phyloP scores from a whole-genome alignment of 1,140 invertebrate genomes.

The Brachionus angularis region DNA sequence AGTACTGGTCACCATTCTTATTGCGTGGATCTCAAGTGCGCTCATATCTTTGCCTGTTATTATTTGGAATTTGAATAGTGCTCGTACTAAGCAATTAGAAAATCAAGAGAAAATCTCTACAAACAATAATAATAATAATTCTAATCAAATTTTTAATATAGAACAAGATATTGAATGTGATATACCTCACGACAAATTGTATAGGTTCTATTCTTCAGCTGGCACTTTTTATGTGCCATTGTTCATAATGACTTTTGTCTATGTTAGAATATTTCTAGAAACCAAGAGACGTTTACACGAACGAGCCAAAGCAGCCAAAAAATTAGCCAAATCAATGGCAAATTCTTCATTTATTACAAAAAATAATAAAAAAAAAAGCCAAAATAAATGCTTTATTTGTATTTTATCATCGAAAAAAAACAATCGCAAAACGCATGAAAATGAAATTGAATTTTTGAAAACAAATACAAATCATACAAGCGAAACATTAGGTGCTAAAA shows the following conservation, averaged over 20 bases:
- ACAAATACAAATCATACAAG: no score
- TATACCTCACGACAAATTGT: conserved; percentile 55
- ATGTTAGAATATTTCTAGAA: conserved; percentile 85
- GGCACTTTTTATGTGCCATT: conserved; percentile 94
- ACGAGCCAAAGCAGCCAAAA: conserved; percentile 17
- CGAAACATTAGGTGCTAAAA: no score
- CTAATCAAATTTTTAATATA: not conserved
- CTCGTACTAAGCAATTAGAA: no score
- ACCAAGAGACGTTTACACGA: conserved; percentile 45
- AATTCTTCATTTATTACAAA: not conserved
- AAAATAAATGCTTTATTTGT: no score
- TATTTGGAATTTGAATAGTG: conserved; percentile 23
- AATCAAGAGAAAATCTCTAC: not conserved
- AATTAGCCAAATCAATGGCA: conserved; percentile 36
- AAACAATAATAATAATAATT: not conserved
- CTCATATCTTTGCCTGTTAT: conserved; percentile 26
- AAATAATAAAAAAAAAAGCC: not conserved
- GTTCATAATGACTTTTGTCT: conserved; percentile 92
- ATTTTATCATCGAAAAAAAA: not conserved
- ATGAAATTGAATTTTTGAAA: no score
- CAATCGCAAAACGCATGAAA: not conserved
- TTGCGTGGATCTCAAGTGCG: conserved; percentile 72
- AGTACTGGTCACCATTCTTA: conserved; percentile 79
- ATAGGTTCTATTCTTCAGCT: conserved; percentile 89
- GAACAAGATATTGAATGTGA: conserved; percentile 10